These are phyloP conservation scores for Pseudonaja textilis DNA, from an alignment of 2,113 vertebrate genomes.

Conservation along the genomic window DNA sequence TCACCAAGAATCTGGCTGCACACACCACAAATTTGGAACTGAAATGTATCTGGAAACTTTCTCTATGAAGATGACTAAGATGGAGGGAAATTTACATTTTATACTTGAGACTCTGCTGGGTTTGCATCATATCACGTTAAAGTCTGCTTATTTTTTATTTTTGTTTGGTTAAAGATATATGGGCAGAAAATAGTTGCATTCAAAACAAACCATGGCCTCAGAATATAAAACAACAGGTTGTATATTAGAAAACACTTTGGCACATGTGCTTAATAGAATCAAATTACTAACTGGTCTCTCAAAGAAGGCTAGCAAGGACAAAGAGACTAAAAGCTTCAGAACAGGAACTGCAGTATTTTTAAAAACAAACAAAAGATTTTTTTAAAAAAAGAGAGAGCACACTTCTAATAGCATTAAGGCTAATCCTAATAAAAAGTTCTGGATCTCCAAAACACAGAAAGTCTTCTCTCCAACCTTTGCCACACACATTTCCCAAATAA, in stretches of 20 bases:
- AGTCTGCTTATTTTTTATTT: not conserved
- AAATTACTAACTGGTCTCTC: not conserved
- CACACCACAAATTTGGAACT: not conserved
- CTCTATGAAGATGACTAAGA: not conserved
- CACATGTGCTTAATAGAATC: not conserved
- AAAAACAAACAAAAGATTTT: not conserved
- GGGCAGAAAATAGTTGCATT: not conserved
- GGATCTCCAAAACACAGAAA: not conserved
- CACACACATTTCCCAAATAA: constrained; percentile 28
- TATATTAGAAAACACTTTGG: not conserved
- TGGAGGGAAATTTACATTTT: not conserved
- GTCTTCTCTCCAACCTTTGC: not conserved
- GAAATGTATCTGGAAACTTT: not conserved
- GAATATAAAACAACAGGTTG: not conserved
- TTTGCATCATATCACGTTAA: not conserved
- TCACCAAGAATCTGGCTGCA: not conserved
- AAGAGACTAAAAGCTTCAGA: not conserved
- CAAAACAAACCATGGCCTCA: not conserved
- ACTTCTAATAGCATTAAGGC: not conserved
- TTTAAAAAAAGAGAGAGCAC: not conserved
- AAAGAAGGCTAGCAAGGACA: not conserved
- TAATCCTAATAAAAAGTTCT: not conserved
- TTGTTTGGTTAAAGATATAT: not conserved
- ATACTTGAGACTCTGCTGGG: not conserved
- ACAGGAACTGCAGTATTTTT: not conserved